Evolutionary conservation across 2,888 invertebrate genomes (phyloP).

Genomic region (Agrenia bidenticulata): DNA sequence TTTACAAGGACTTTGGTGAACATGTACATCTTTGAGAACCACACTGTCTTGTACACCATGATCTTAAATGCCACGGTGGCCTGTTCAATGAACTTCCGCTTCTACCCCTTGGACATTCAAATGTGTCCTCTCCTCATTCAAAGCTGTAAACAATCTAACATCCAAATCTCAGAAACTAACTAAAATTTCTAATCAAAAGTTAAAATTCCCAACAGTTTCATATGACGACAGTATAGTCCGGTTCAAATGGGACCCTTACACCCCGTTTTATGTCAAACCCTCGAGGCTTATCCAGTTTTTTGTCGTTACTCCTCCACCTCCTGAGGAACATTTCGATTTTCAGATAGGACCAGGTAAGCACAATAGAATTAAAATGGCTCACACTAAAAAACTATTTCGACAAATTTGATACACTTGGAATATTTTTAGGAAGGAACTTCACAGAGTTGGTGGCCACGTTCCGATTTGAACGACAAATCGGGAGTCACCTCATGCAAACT

Average conservation of each 20-base stretch:
- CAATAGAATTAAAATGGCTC: background rate
- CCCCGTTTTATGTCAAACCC: slow-evolving; percentile 68
- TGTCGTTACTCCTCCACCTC: background rate
- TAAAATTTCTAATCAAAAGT: too few species aligned
- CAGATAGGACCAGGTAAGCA: slow-evolving; percentile 55
- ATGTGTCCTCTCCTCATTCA: slow-evolving; percentile 80
- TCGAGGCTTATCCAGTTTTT: slow-evolving; percentile 63
- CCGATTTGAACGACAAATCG: slow-evolving; percentile 78
- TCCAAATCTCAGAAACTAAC: too few species aligned
- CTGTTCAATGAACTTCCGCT: slow-evolving; percentile 34
- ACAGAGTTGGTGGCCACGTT: slow-evolving; percentile 76
- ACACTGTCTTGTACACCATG: slow-evolving; percentile 18
- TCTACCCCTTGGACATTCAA: slow-evolving; percentile 76
- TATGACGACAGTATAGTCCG: slow-evolving; percentile 74
- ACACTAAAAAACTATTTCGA: too few species aligned
- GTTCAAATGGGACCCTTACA: slow-evolving; percentile 73
- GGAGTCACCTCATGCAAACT: slow-evolving; percentile 75
- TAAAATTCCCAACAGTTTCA: too few species aligned
- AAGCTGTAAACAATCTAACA: slow-evolving; percentile 64
- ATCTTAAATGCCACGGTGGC: slow-evolving; percentile 39
- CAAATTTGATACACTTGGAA: too few species aligned
- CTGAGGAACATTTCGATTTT: background rate
- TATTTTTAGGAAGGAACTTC: slow-evolving; percentile 65
- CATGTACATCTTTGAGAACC: slow-evolving; percentile 18
- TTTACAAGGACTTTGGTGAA: slow-evolving; percentile 19